A percentile compares a stretch with the other conserved stretches of the same genome.
Conservation (phyloP, 2,113 vertebrate species). For the Capreolus pygargus region DNA sequence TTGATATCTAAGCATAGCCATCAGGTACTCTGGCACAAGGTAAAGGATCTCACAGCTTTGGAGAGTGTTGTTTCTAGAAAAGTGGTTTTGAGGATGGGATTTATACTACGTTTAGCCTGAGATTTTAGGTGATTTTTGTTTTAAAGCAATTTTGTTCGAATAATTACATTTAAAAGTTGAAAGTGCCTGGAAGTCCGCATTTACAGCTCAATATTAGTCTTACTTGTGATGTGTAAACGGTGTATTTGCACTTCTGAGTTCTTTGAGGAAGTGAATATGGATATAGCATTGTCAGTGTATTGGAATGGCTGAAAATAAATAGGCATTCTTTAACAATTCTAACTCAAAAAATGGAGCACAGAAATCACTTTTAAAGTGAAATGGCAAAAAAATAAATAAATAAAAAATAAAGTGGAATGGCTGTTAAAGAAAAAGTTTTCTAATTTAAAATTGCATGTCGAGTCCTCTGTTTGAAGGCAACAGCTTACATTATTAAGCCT, state of each 20-base stretch:
- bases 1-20: background rate
- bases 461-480: background rate
- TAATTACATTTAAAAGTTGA: background rate
- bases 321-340: background rate
- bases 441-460: background rate
- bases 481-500: background rate
- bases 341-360: background rate
- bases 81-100: slow-evolving; percentile 23
- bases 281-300: background rate
- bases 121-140: slow-evolving; percentile 5
- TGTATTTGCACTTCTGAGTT: background rate
- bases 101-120: background rate
- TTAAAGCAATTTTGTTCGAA: slow-evolving; percentile 14
- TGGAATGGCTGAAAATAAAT: slow-evolving; percentile 3
- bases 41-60: background rate
- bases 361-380: background rate
- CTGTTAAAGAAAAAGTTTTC: background rate
- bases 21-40: background rate
- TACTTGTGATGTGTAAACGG: background rate
- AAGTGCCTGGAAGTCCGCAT: background rate
- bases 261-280: background rate
- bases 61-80: background rate
- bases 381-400: background rate
- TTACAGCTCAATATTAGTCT: background rate
- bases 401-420: background rate